Conservation (phyloP, 2,113 vertebrate species). For the Saiga tatarica region DNA sequence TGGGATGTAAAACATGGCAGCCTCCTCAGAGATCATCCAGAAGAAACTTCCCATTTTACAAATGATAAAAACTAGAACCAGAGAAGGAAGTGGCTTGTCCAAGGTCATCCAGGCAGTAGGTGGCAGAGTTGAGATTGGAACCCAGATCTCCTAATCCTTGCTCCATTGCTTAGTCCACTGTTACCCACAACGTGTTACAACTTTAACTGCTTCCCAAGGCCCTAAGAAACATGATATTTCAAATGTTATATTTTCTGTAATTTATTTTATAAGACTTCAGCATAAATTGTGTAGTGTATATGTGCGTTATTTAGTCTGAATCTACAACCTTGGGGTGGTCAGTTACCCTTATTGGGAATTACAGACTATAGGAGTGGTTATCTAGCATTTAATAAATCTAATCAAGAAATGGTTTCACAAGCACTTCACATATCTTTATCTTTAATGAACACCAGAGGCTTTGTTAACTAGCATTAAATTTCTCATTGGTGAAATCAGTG, state of each 20-base stretch:
- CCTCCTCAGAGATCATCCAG: background rate
- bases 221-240: background rate
- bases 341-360: background rate
- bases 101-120: background rate
- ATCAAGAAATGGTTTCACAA: constrained; percentile 1
- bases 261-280: background rate
- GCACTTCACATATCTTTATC: background rate
- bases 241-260: background rate
- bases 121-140: background rate
- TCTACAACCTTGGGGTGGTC: background rate
- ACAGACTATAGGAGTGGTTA: background rate
- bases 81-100: background rate
- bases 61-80: background rate
- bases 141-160: background rate
- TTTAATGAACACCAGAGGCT: constrained; percentile 5
- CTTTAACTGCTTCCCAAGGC: background rate
- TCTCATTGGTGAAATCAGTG: constrained; percentile 41
- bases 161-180: background rate
- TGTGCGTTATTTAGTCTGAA: background rate
- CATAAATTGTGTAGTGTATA: background rate
- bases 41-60: background rate
- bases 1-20: background rate
- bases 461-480: constrained; percentile 28
- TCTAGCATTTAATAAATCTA: background rate
- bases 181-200: no score